Evolutionary conservation across 2,113 vertebrate species (phyloP).

Genomic region (Tenebrosternarchus preto): DNA sequence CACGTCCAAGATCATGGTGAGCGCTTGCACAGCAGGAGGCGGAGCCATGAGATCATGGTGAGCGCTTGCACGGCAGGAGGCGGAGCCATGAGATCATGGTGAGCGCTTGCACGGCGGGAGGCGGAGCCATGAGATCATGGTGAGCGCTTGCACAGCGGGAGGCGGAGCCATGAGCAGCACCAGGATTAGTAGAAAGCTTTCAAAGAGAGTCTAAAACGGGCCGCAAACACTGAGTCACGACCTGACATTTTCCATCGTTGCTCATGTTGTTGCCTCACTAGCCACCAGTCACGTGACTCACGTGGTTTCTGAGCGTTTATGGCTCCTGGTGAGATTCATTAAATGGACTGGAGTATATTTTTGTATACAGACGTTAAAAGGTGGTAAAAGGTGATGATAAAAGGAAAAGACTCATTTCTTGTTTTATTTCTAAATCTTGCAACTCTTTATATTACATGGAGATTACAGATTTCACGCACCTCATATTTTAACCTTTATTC

Average conservation of each 20-base stretch:
- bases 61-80: too few relatives aligned
- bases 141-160: slow-evolving; percentile 63
- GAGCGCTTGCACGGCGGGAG: slow-evolving; percentile 94
- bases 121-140: slow-evolving; percentile 91
- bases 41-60: too few relatives aligned
- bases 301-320: background rate
- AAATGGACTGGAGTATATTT: background rate
- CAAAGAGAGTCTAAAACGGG: background rate
- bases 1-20: slow-evolving; percentile 92
- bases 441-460: too few relatives aligned
- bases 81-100: too few relatives aligned
- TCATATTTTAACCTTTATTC: background rate
- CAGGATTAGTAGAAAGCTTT: slow-evolving; percentile 10
- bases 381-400: too few relatives aligned
- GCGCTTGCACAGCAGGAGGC: slow-evolving; percentile 14
- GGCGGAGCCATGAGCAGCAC: background rate
- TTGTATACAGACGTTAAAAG: background rate
- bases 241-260: slow-evolving; percentile 10
- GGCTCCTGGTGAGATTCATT: slow-evolving; percentile 1
- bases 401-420: too few relatives aligned
- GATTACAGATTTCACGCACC: background rate
- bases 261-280: slow-evolving; percentile 11
- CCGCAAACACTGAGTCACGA: background rate
- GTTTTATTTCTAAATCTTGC: too few relatives aligned
- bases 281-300: slow-evolving; percentile 25